Percentiles rank a stretch among this genome's conserved stretches.
Evolutionary conservation across 1,140 invertebrate genomes (phyloP).

Genomic region (Xylocopa sonorina): DNA sequence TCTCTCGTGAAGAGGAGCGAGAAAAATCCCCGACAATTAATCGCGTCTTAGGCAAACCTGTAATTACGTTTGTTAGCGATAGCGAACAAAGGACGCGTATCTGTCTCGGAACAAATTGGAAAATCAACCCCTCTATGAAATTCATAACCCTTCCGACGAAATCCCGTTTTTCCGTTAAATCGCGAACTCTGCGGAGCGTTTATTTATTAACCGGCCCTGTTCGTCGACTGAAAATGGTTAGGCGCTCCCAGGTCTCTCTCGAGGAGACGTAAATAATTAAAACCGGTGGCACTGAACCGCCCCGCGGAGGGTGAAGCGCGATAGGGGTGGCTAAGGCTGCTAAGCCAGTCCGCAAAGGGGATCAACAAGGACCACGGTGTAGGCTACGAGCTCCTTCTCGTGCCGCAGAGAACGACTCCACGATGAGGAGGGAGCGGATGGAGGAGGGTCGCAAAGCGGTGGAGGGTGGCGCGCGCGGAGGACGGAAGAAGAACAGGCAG

Average conservation of each 20-base stretch:
- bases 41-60: constrained; percentile 34
- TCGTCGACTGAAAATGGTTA: constrained; percentile 58
- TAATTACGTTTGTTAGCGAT: constrained; percentile 60
- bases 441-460: neutral
- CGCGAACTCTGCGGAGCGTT: too few relatives aligned
- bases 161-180: too few relatives aligned
- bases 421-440: too few relatives aligned
- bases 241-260: neutral
- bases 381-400: constrained; percentile 7
- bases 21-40: constrained; percentile 56
- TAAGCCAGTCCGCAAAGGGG: constrained; percentile 9
- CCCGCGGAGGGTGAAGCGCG: neutral
- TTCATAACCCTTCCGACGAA: too few relatives aligned
- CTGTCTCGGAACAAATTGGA: too few relatives aligned
- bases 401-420: neutral
- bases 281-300: constrained; percentile 60
- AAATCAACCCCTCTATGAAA: too few relatives aligned
- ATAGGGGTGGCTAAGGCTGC: neutral
- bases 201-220: too few relatives aligned
- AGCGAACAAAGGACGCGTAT: too few relatives aligned
- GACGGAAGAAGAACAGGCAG: neutral
- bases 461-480: neutral
- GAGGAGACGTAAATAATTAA: constrained; percentile 70
- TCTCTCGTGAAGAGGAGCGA: too few relatives aligned
- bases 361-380: constrained; percentile 9